phyloP scores from a whole-genome alignment of 2,797 vertebrate genomes.

The Scolopax rusticola region DNA sequence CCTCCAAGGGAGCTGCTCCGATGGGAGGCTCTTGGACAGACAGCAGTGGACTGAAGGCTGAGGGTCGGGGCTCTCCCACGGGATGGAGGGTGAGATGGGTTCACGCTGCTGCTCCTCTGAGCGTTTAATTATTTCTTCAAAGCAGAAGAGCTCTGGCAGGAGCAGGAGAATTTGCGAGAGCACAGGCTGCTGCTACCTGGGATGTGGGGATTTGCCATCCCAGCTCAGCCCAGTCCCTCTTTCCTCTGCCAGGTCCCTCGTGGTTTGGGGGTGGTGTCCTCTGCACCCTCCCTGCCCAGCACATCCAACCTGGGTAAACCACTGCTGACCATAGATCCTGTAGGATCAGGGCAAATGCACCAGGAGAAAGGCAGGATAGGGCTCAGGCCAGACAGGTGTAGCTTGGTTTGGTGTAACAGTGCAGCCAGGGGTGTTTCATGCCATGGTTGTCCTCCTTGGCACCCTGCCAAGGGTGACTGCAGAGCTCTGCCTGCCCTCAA shows the following conservation, averaged over 20 bases:
- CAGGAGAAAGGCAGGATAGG: neutral
- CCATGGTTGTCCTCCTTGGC: neutral
- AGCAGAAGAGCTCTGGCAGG: neutral
- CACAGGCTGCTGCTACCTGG: neutral
- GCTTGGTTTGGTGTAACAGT: neutral
- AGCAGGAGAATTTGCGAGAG: neutral
- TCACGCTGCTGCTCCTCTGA: neutral
- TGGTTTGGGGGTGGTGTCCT: neutral
- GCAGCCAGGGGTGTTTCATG: neutral
- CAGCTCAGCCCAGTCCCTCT: neutral
- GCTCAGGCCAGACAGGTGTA: fast-evolving
- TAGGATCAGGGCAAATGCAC: neutral
- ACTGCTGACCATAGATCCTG: neutral
- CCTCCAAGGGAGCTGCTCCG: neutral
- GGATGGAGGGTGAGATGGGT: neutral
- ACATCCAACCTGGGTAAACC: neutral
- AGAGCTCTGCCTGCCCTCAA: neutral
- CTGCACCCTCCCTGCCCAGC: neutral
- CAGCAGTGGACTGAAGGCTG: neutral
- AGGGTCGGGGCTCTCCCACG: fast-evolving
- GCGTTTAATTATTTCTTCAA: neutral
- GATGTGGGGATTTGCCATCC: neutral
- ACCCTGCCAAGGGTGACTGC: neutral
- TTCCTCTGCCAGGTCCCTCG: fast-evolving
- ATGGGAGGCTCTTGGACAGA: neutral